A percentile compares a stretch with the other conserved stretches of the same genome.
Evolutionary conservation across 2,113 vertebrate species (phyloP).

Genomic region (Merops nubicus): DNA sequence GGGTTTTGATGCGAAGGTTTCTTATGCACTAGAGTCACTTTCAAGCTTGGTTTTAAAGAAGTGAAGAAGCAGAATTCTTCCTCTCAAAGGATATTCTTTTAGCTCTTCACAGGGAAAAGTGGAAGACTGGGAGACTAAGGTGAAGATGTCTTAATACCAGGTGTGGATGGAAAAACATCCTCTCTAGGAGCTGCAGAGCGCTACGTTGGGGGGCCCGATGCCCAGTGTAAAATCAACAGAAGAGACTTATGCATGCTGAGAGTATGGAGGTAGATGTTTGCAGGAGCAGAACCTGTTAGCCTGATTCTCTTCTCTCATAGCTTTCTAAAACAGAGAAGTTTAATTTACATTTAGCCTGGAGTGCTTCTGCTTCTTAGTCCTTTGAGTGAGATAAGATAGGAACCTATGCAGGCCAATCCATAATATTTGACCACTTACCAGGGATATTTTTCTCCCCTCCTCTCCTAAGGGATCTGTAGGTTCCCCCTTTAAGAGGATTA

Average conservation of each 20-base stretch:
- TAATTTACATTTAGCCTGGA: neutral
- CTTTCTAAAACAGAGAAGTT: neutral
- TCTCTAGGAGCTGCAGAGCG: neutral
- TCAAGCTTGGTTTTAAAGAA: slow-evolving; percentile 21
- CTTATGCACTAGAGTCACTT: neutral
- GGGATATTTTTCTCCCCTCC: neutral
- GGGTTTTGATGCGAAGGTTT: slow-evolving; percentile 11
- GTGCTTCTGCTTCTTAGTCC: neutral
- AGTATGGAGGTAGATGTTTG: neutral
- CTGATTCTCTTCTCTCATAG: neutral
- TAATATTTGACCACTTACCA: neutral
- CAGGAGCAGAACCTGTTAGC: neutral
- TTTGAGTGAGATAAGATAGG: neutral
- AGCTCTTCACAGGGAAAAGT: neutral
- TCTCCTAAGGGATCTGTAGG: neutral
- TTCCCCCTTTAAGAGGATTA: neutral
- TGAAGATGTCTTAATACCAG: neutral
- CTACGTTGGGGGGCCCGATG: neutral
- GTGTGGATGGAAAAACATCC: neutral
- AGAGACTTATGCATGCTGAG: neutral
- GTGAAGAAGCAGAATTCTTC: neutral
- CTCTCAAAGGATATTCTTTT: slow-evolving; percentile 13
- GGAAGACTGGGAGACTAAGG: neutral
- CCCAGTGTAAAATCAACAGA: neutral
- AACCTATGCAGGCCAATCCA: neutral